Evolutionary conservation across 2,113 vertebrate genomes (phyloP).

Genomic region (Leucoraja erinaceus): DNA sequence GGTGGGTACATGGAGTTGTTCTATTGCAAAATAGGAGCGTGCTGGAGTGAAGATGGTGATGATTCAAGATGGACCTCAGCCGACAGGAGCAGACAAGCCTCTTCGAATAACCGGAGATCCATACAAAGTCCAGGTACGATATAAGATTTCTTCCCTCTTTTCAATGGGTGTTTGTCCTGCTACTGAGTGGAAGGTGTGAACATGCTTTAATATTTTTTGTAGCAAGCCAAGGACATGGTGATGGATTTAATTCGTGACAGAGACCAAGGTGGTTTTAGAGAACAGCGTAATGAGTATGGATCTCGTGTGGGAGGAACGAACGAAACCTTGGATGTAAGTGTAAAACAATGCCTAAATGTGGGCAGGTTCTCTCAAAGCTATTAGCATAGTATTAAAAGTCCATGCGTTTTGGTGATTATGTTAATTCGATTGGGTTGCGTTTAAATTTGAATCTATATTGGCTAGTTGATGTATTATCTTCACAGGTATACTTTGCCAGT

Average conservation of each 20-base stretch:
- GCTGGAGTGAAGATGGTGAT: constrained; percentile 98
- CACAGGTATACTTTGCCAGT: not conserved
- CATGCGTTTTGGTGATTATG: not conserved
- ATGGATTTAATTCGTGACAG: constrained; percentile 91
- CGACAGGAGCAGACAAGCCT: constrained; percentile 94
- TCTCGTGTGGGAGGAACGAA: constrained; percentile 83
- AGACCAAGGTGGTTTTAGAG: constrained; percentile 86
- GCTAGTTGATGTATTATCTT: not conserved
- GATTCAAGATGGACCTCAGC: constrained; percentile 97
- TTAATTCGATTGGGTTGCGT: not conserved
- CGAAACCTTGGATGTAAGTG: constrained; percentile 82
- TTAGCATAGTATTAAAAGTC: too few relatives aligned
- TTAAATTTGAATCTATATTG: not conserved
- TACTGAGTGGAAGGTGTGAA: not conserved
- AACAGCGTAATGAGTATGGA: constrained; percentile 91
- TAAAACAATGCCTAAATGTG: not conserved
- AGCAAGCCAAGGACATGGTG: constrained; percentile 99
- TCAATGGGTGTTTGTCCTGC: not conserved
- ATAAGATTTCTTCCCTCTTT: not conserved
- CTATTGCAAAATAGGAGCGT: constrained; percentile 66
- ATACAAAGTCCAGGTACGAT: constrained; percentile 89
- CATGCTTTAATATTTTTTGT: constrained; percentile 39
- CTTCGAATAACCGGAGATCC: constrained; percentile 95
- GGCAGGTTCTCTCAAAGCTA: not conserved
- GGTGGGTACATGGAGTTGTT: constrained; percentile 39